These are phyloP conservation scores for Cerastis rubricosa DNA, from an alignment of 2,888 invertebrate species.

Conservation along the genomic window DNA sequence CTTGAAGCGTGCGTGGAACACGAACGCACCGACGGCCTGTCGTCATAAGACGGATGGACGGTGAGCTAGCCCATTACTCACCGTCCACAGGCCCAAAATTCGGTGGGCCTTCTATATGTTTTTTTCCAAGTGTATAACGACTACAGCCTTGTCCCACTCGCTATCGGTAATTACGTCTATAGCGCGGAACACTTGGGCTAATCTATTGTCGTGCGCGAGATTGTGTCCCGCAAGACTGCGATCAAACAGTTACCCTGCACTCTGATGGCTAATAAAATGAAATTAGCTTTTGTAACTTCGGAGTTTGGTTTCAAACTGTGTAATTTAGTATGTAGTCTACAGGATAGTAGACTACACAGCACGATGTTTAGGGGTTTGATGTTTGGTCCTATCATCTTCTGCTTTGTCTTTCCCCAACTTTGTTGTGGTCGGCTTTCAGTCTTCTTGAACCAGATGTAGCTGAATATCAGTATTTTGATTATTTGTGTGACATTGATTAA, in stretches of 20 bases:
- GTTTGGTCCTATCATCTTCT: background rate
- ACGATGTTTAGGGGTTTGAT: background rate
- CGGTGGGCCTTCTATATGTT: background rate
- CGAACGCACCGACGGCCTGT: too few species aligned
- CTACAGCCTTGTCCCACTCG: constrained; percentile 39
- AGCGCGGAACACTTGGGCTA: constrained; percentile 48
- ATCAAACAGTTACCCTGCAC: constrained; percentile 55
- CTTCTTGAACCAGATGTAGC: background rate
- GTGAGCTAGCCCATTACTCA: too few species aligned
- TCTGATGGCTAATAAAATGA: constrained; percentile 58
- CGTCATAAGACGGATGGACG: too few species aligned
- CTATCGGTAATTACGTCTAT: constrained; percentile 58
- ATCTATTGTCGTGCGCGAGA: constrained; percentile 58
- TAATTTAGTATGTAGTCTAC: background rate
- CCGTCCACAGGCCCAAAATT: too few species aligned
- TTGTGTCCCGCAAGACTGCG: constrained; percentile 53
- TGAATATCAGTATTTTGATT: background rate
- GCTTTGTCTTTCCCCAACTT: background rate
- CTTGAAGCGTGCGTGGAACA: too few species aligned
- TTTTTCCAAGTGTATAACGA: constrained; percentile 30
- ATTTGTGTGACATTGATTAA: too few species aligned
- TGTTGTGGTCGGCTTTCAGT: background rate
- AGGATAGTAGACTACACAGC: background rate
- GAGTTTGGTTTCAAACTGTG: constrained; percentile 3
- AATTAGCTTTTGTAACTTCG: constrained; percentile 42